Conservation (phyloP, 1,140 invertebrate species). For the Pectinophora gossypiella region DNA sequence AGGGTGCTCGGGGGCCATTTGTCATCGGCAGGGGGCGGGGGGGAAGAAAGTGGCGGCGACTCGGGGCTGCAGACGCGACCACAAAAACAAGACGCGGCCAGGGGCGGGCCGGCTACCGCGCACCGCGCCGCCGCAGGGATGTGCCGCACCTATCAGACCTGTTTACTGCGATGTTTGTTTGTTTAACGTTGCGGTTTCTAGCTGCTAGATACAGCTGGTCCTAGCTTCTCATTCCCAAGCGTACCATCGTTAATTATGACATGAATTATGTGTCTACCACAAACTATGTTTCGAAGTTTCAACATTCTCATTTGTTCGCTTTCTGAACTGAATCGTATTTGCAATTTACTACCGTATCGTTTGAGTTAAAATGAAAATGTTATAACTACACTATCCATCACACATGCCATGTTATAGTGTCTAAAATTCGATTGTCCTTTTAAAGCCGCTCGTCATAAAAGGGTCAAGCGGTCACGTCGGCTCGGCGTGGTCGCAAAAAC, state of each 20-base stretch:
- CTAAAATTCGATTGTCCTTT: neutral
- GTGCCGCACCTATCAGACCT: slow-evolving; percentile 6
- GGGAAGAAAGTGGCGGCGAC: slow-evolving; percentile 53
- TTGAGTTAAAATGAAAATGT: no score
- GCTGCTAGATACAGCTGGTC: neutral
- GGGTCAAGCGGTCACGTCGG: slow-evolving; percentile 63
- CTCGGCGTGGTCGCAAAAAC: slow-evolving; percentile 49
- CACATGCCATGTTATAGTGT: no score
- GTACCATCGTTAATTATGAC: no score
- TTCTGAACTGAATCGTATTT: no score
- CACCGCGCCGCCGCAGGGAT: slow-evolving; percentile 30
- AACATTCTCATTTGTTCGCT: no score
- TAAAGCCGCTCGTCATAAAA: slow-evolving; percentile 38
- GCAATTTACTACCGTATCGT: no score
- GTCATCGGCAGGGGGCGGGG: slow-evolving; percentile 57
- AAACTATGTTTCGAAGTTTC: no score
- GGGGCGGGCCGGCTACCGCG: slow-evolving; percentile 40
- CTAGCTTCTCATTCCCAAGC: no score
- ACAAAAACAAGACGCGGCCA: slow-evolving; percentile 60
- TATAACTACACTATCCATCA: no score
- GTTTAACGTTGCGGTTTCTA: slow-evolving; percentile 11
- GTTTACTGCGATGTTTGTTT: slow-evolving; percentile 11
- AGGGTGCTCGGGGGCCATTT: slow-evolving; percentile 60
- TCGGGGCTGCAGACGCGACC: slow-evolving; percentile 74
- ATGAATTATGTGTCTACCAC: no score